These are phyloP conservation scores for Limenitis arthemis DNA, from an alignment of 2,888 invertebrate species.

Conservation along the genomic window DNA sequence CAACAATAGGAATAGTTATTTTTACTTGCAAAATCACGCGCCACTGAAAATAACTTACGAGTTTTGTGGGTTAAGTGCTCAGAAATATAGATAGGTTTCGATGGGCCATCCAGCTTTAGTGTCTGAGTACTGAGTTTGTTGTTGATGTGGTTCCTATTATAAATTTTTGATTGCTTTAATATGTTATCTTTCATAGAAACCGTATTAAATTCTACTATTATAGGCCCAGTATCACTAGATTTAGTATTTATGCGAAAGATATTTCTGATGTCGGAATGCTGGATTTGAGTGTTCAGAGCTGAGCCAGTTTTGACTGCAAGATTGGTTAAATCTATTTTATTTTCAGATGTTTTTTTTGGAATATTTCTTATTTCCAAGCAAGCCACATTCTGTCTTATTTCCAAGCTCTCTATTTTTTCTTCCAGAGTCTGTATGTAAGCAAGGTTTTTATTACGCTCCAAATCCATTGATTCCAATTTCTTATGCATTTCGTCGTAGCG, in stretches of 20 bases:
- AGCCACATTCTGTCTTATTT: background rate
- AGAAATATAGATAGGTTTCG: background rate
- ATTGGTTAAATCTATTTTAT: too few relatives aligned
- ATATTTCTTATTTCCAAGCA: too few relatives aligned
- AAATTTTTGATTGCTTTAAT: background rate
- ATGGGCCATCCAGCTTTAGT: background rate
- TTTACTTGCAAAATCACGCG: background rate
- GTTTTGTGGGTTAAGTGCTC: background rate
- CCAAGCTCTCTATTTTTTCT: background rate
- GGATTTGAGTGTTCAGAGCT: background rate
- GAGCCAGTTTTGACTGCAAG: too few relatives aligned
- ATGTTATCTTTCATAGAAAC: background rate
- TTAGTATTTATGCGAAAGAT: background rate
- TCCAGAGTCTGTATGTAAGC: background rate
- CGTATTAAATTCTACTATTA: background rate
- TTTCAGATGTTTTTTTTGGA: too few relatives aligned
- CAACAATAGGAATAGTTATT: background rate
- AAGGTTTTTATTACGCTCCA: background rate
- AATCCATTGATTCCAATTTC: background rate
- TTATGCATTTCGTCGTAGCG: background rate
- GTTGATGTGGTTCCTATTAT: background rate
- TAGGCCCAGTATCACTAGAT: background rate
- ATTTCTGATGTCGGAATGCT: background rate
- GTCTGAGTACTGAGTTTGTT: background rate
- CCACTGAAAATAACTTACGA: background rate